Percentiles rank a stretch among this genome's conserved stretches.
phyloP scores from a whole-genome alignment of 1,140 invertebrate species.

The Cotesia typhae region DNA sequence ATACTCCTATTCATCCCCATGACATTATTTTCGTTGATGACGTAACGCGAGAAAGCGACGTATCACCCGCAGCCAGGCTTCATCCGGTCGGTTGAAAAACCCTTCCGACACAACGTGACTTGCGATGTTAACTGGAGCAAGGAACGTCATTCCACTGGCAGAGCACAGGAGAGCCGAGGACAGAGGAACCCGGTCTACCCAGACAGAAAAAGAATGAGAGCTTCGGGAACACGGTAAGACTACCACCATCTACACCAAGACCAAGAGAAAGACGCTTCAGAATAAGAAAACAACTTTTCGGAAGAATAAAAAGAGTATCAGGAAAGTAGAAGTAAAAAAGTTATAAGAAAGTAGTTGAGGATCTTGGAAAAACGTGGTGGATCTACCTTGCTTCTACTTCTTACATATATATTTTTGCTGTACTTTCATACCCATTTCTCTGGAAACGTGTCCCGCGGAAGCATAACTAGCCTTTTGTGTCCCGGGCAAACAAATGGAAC shows the following conservation, averaged over 20 bases:
- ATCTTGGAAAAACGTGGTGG: slow-evolving; percentile 26
- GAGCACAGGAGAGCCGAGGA: slow-evolving; percentile 12
- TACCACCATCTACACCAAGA: neutral
- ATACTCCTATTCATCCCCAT: too few relatives aligned
- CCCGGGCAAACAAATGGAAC: slow-evolving; percentile 11
- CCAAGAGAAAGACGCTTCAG: neutral
- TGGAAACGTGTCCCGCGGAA: slow-evolving; percentile 26
- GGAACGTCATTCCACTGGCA: slow-evolving; percentile 37
- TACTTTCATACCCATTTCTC: slow-evolving; percentile 24
- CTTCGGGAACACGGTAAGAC: slow-evolving; percentile 41
- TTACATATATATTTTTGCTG: neutral
- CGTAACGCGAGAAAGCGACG: slow-evolving; percentile 50
- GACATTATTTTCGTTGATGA: slow-evolving; percentile 40
- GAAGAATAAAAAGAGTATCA: neutral
- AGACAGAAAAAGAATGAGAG: slow-evolving; percentile 34
- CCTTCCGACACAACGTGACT: slow-evolving; percentile 56
- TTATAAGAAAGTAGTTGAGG: slow-evolving; percentile 4
- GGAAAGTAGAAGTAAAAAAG: slow-evolving; percentile 1
- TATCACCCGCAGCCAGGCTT: slow-evolving; percentile 49
- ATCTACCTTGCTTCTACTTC: neutral
- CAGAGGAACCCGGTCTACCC: slow-evolving; percentile 11
- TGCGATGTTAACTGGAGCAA: slow-evolving; percentile 49
- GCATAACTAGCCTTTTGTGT: slow-evolving; percentile 21
- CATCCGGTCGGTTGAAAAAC: slow-evolving; percentile 51
- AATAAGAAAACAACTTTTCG: neutral